Conservation (phyloP, 2,797 vertebrate species). For the Chloroceryle amazona region DNA sequence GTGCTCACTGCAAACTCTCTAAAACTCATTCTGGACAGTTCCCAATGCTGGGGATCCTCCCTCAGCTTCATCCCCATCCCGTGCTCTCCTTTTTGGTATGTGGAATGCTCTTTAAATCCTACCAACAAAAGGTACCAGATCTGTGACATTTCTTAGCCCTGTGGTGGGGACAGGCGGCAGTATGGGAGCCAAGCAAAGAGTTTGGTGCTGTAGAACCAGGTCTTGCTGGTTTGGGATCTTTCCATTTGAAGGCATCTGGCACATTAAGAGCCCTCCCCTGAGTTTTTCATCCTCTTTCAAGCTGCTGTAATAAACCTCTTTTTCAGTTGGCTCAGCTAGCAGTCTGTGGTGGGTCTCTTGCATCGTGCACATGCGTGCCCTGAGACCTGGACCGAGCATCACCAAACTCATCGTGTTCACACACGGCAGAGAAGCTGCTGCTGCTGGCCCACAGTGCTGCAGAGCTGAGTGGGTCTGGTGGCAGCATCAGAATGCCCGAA, state of each 20-base stretch:
- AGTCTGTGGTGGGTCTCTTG: conserved; percentile 51
- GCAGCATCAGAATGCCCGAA: neutral
- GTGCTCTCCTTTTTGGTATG: neutral
- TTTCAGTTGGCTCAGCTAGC: neutral
- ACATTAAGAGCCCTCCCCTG: conserved; percentile 9
- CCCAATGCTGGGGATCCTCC: neutral
- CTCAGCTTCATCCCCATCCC: neutral
- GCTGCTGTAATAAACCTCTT: neutral
- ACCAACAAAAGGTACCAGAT: neutral
- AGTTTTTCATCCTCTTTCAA: conserved; percentile 50
- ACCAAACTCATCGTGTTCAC: neutral
- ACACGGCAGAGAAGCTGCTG: neutral
- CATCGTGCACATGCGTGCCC: neutral
- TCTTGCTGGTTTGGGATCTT: conserved; percentile 10
- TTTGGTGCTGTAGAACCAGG: neutral
- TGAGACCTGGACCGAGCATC: neutral
- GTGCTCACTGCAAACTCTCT: neutral
- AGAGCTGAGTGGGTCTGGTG: neutral
- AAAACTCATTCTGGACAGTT: neutral
- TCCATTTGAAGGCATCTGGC: conserved; percentile 31
- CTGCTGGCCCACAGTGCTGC: neutral
- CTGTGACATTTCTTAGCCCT: neutral
- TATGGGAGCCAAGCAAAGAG: neutral
- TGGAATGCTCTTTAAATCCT: neutral
- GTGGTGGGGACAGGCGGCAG: neutral